Conservation (phyloP, 2,888 invertebrate genomes). For the Watsonalla cultraria region DNA sequence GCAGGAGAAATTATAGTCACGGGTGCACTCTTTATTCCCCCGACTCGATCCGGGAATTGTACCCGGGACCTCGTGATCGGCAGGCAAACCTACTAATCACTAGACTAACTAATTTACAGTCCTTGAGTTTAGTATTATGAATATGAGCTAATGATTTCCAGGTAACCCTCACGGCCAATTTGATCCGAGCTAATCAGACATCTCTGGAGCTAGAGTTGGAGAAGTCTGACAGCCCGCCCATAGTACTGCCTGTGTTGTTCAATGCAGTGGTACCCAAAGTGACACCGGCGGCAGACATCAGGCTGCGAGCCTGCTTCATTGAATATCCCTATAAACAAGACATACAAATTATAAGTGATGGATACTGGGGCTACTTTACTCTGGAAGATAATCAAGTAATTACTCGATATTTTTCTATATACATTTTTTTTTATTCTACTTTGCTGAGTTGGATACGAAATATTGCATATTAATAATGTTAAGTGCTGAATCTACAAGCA, state of each 20-base stretch:
- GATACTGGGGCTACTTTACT: conserved; percentile 57
- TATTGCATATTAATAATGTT: too few relatives aligned
- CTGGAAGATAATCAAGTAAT: conserved; percentile 24
- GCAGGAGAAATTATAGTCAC: too few relatives aligned
- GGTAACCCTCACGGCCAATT: conserved; percentile 77
- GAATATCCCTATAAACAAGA: conserved; percentile 72
- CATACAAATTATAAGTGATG: conserved; percentile 66
- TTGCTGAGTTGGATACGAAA: too few relatives aligned
- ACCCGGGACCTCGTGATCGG: too few relatives aligned
- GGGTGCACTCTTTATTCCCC: too few relatives aligned
- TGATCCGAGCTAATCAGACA: conserved; percentile 63
- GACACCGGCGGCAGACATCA: conserved; percentile 67
- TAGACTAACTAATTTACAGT: too few relatives aligned
- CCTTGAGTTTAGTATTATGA: too few relatives aligned
- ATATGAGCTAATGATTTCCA: conserved; percentile 24
- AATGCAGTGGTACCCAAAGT: conserved; percentile 72
- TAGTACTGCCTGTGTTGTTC: conserved; percentile 72
- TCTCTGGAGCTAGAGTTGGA: conserved; percentile 75
- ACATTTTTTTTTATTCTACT: too few relatives aligned
- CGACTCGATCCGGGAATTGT: too few relatives aligned
- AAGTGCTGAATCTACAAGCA: too few relatives aligned
- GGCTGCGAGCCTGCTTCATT: conserved; percentile 78
- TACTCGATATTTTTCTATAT: background rate
- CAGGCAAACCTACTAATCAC: too few relatives aligned
- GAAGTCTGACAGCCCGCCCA: conserved; percentile 75